phyloP scores from a whole-genome alignment of 2,113 vertebrate species.

The Eublepharis macularius region DNA sequence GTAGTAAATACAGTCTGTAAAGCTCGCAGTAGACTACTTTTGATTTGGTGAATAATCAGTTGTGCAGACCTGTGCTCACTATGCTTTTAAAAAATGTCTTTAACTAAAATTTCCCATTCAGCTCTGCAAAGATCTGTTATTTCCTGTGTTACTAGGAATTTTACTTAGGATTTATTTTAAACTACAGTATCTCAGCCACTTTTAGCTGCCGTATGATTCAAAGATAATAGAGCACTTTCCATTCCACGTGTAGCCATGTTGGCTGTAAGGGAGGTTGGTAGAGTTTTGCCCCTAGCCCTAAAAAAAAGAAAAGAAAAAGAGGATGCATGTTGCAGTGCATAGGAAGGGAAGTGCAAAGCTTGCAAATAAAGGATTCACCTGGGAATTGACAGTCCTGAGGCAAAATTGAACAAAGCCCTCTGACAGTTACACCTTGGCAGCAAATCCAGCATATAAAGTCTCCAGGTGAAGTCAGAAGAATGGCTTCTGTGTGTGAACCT shows the following conservation, averaged over 20 bases:
- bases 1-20: not conserved
- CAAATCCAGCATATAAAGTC: not conserved
- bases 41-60: not conserved
- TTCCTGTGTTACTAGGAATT: not conserved
- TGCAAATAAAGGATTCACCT: not conserved
- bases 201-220: too few relatives aligned
- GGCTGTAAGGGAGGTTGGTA: not conserved
- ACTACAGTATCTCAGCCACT: not conserved
- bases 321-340: not conserved
- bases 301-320: not conserved
- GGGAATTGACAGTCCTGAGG: not conserved
- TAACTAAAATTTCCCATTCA: too few relatives aligned
- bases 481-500: not conserved
- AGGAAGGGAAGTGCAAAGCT: not conserved
- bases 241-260: not conserved
- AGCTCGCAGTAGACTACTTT: not conserved
- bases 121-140: not conserved
- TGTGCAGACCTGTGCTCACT: not conserved
- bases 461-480: not conserved
- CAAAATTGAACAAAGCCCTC: not conserved
- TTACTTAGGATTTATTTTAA: not conserved
- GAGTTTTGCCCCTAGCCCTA: not conserved
- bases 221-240: not conserved
- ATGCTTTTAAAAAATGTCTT: too few relatives aligned
- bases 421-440: not conserved